Evolutionary conservation across 2,888 invertebrate species (phyloP).

Genomic region (Calameuta filiformis): DNA sequence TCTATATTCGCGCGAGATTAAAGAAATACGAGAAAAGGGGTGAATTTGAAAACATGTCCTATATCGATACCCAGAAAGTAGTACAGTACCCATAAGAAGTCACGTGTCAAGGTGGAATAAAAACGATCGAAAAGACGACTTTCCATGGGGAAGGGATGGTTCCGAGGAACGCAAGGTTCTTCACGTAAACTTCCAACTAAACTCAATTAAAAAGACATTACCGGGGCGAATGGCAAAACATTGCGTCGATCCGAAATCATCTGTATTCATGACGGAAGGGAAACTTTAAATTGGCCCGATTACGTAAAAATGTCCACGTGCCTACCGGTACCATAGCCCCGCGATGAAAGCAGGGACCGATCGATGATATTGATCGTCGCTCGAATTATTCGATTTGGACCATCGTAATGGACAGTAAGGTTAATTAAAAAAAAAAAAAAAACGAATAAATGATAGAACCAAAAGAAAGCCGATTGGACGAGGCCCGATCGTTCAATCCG

Average conservation of each 20-base stretch:
- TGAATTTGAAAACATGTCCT: neutral
- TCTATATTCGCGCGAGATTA: neutral
- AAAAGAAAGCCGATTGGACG: neutral
- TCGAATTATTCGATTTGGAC: neutral
- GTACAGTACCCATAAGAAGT: neutral
- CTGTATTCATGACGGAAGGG: slow-evolving; percentile 40
- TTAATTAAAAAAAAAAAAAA: neutral
- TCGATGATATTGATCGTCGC: neutral
- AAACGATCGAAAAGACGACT: neutral
- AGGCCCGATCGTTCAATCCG: slow-evolving; percentile 14
- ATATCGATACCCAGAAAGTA: neutral
- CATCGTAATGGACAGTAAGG: neutral
- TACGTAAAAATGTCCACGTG: slow-evolving; percentile 41
- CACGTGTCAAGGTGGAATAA: neutral
- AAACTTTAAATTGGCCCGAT: slow-evolving; percentile 43
- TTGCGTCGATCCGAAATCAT: slow-evolving; percentile 24
- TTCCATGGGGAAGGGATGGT: neutral
- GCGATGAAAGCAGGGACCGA: neutral
- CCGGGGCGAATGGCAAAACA: slow-evolving; percentile 31
- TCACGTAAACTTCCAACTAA: slow-evolving; percentile 9
- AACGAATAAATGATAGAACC: too few relatives aligned
- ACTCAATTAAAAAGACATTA: slow-evolving; percentile 40
- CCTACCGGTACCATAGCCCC: slow-evolving; percentile 8
- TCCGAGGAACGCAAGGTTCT: neutral
- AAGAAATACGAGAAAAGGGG: neutral